Percentiles rank a stretch among this genome's conserved stretches.
Conservation (phyloP, 2,888 invertebrate species). For the Pristionchus japonicus region DNA sequence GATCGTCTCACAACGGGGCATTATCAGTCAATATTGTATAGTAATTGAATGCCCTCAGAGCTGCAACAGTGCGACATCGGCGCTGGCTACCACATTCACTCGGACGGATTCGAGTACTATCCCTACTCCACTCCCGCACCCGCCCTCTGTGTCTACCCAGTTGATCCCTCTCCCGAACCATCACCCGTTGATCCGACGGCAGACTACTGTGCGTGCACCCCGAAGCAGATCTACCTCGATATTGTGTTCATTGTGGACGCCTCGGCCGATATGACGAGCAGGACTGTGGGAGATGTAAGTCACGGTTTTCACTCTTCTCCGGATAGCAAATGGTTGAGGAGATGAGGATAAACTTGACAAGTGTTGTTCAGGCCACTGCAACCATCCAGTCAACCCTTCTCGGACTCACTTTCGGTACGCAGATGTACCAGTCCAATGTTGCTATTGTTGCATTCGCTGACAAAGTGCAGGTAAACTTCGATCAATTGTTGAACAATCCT, state of each 20-base stretch:
- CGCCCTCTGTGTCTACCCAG: not conserved
- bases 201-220: not conserved
- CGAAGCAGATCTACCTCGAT: not conserved
- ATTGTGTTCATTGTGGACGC: not conserved
- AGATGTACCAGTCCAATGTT: not conserved
- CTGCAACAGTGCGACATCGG: not conserved
- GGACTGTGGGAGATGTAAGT: conserved; percentile 9
- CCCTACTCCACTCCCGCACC: not conserved
- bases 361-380: conserved; percentile 25
- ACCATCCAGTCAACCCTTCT: not conserved
- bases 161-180: not conserved
- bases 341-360: too few species aligned
- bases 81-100: conserved; percentile 17
- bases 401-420: conserved; percentile 14
- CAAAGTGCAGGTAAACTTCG: not conserved
- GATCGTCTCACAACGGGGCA: too few species aligned
- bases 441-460: not conserved
- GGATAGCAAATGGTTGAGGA: too few species aligned
- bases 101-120: not conserved
- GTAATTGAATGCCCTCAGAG: too few species aligned
- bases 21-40: too few species aligned
- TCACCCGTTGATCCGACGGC: not conserved
- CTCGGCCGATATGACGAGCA: conserved; percentile 11
- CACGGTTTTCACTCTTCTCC: too few species aligned
- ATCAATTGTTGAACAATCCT: not conserved